Evolutionary conservation across 2,113 vertebrate genomes (phyloP), one percentile per base, ranked within the genome.

Genomic region (Channa argus): DNA sequence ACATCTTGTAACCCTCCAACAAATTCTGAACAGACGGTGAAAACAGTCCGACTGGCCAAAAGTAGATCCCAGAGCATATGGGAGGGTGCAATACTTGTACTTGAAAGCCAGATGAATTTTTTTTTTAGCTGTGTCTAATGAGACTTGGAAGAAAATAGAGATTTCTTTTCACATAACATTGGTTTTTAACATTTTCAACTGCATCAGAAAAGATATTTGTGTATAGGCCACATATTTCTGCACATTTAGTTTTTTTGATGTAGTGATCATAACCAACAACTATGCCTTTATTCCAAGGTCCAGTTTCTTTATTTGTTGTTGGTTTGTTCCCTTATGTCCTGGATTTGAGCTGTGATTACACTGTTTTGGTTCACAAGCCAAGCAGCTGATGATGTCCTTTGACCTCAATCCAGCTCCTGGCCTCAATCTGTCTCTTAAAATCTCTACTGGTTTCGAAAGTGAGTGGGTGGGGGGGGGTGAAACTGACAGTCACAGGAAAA

Each of bases 381-480:
- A 76, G 71, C 69, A 44, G 68, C 60, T 84, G 89, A 86, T 77
- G 50, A 86, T 79, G 61, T 82, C 81, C 24, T 76, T 78, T 83
- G 70, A 86, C 89, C 85, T 85, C 79, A 88, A 74, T 89, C 82
- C 79, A 71, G 65, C 41, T 33, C n/a, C 56, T 87, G 85, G 79
- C 89, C 90, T 86, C 80, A 91, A 89, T 92, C 88, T 79, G 83
- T 87, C 88, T 81, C 33, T 43, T 74, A 61, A 81, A 79, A 86
- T 91, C 84, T 80, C 56, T 0, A 38, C 55, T 71, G 39, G 15
- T 15, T 24, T 24, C 1, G 24, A 24, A 24, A 24, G 24, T 24
- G 24, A 24, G 24, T 24, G 24, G 5, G 38, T 15, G 71, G 47
- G 54, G 50, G 66, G 13, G 49, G 52, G 51, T 64, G 51, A 70